Percentiles rank a stretch among this genome's conserved stretches.
Conservation (phyloP, 2,113 vertebrate genomes). For the Pseudonaja textilis region DNA sequence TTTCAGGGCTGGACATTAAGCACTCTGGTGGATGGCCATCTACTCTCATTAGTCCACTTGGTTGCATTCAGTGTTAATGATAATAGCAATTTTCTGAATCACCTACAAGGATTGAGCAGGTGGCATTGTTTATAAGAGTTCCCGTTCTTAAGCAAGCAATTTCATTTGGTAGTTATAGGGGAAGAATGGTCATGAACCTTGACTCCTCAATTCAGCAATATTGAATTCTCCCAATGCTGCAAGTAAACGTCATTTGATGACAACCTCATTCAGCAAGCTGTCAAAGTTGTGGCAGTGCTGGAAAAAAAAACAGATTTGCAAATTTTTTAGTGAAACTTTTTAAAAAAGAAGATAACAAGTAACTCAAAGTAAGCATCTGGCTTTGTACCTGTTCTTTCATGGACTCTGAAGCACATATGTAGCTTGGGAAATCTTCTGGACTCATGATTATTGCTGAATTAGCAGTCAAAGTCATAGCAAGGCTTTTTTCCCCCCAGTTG, state of each 20-base stretch:
- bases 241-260: not conserved
- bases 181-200: not conserved
- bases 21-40: not conserved
- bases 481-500: not conserved
- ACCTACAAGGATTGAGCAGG: not conserved
- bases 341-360: not conserved
- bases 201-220: not conserved
- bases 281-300: not conserved
- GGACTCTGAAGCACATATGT: not conserved
- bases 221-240: not conserved
- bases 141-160: not conserved
- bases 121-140: not conserved
- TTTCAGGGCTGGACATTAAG: not conserved
- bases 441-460: not conserved
- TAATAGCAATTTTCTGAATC: not conserved
- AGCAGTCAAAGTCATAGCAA: not conserved
- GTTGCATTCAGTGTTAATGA: not conserved
- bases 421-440: not conserved
- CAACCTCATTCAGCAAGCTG: not conserved
- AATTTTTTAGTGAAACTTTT: not conserved
- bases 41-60: not conserved
- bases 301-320: not conserved
- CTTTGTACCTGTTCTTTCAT: not conserved
- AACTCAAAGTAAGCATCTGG: not conserved
- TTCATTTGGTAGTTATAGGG: not conserved